Conservation (phyloP, 2,797 vertebrate genomes). For the Sebastes goodei region DNA sequence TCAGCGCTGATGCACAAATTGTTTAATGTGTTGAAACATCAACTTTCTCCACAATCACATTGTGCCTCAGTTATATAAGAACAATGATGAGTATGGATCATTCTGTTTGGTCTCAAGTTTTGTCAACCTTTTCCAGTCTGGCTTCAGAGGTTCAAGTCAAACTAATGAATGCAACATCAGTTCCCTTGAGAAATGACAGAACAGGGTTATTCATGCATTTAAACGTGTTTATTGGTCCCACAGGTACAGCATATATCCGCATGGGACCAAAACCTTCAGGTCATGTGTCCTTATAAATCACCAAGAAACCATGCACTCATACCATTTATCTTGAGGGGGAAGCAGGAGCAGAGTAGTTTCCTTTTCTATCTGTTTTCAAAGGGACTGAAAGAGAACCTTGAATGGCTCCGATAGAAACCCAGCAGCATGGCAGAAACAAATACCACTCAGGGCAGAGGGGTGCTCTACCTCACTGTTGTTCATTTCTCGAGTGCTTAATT, state of each 20-base stretch:
- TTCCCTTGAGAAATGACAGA: not conserved
- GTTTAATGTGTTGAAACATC: conserved; percentile 11
- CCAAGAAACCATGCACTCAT: not conserved
- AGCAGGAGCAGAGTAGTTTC: not conserved
- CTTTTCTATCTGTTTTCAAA: conserved; percentile 5
- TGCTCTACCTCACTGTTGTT: conserved; percentile 8
- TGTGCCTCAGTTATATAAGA: not conserved
- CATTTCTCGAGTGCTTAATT: conserved; percentile 19
- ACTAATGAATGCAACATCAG: not conserved
- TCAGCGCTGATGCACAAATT: conserved; percentile 6
- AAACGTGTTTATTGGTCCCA: not conserved
- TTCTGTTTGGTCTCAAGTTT: not conserved
- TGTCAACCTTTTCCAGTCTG: not conserved
- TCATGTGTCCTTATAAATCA: not conserved
- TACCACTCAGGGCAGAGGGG: not conserved
- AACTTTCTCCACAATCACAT: not conserved
- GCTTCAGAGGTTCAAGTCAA: not conserved
- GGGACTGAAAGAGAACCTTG: conserved; percentile 6
- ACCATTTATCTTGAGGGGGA: conserved; percentile 6
- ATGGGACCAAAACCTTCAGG: not conserved
- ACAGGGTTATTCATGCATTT: not conserved
- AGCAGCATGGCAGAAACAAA: not conserved
- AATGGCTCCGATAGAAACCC: conserved; percentile 14
- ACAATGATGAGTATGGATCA: not conserved
- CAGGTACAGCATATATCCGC: not conserved